Percentiles rank a stretch among this genome's conserved stretches.
These are phyloP conservation scores for Ridgeia piscesae DNA, from an alignment of 1,140 invertebrate species.

Conservation along the genomic window DNA sequence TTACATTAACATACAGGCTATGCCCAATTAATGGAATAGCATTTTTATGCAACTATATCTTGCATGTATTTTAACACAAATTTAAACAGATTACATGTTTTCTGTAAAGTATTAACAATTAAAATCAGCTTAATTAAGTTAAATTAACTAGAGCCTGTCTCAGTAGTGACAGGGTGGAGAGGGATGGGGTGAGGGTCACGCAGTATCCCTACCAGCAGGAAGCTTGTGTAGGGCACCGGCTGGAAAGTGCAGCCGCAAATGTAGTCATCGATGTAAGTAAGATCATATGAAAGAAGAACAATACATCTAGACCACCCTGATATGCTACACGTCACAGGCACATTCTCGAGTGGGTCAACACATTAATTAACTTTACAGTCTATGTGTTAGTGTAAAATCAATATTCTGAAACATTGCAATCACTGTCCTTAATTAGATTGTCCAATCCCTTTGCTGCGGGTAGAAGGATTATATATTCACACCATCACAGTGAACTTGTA, in stretches of 20 bases:
- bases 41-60: no score
- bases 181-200: background rate
- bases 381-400: background rate
- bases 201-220: background rate
- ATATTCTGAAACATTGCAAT: background rate
- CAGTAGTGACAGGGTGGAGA: background rate
- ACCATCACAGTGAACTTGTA: background rate
- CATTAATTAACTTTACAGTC: background rate
- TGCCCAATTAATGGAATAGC: no score
- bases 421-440: background rate
- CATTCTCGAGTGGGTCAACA: background rate
- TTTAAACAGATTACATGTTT: background rate
- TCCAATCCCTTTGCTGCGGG: background rate
- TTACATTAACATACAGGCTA: no score
- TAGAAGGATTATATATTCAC: background rate
- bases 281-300: conserved; percentile 1
- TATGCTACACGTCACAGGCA: background rate
- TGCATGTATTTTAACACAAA: background rate
- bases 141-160: background rate
- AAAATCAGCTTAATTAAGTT: background rate
- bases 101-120: background rate
- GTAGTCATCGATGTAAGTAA: background rate
- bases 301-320: background rate
- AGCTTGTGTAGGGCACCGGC: background rate
- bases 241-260: conserved; percentile 20